Evolutionary conservation across 2,797 vertebrate genomes (phyloP), one percentile per base, ranked within the genome.

Genomic region (Typhlichthys eigenmanni): DNA sequence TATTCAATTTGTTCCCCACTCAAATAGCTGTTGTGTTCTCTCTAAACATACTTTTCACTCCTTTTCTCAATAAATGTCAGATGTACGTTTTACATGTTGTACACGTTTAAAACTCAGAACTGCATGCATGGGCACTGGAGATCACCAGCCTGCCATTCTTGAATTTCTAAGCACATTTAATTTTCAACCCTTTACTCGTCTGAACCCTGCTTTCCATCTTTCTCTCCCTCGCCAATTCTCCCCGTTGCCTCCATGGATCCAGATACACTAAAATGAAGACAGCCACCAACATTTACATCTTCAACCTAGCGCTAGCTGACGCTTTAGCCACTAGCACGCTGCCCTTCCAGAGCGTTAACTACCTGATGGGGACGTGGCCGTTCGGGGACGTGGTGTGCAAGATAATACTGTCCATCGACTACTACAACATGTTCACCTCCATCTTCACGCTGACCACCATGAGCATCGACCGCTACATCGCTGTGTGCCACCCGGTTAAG

Each of bases 251-350:
- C 17, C 34, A 48, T 72, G 13, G 63, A 2, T 56, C 19, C 87
- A 99, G 97, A 83, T 99, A 98, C 85, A 99, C 98, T 1, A 99
- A 99, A 91, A 99, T 99, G 98, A 99, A 99, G 92, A 99, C 98
- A 0, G 98, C 98, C 58, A 99, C 97, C 88, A 99, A 99, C 86
- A 99, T 99, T 91, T 99, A 99, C 76, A 99, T 99, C 88, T 98
- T 99, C 83, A 99, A 99, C 88, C 93, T 99, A 38, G 98, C 97
- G 6, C 69, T 99, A 81, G 98, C 98, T 5, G 98, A 99, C 65
- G 94, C 97, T 55, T 81, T 99, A 80, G 97, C 95, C 17, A 99
- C 98, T 68, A 99, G 96, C 69, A 99, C 98, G 1, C 90, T 99
- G 32, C 98, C 98, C 0, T 99, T 99, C 89, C 98, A 99, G 87